Evolutionary conservation across 2,888 invertebrate genomes (phyloP).

Genomic region (Leucania comma): DNA sequence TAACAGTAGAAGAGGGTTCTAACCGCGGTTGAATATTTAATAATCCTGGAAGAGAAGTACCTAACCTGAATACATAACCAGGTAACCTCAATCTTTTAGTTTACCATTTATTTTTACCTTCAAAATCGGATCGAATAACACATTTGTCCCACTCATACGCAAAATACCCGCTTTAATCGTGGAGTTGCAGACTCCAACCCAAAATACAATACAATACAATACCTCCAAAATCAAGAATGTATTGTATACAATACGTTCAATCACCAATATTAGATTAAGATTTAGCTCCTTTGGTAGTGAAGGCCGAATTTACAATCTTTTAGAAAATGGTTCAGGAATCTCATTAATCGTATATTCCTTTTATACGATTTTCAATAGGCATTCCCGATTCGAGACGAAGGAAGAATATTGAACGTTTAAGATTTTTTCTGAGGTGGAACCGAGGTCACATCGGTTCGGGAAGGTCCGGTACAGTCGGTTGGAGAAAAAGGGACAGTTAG

Average conservation of each 20-base stretch:
- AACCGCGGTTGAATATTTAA: background rate
- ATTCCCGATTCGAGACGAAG: constrained; percentile 1
- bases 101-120: too few relatives aligned
- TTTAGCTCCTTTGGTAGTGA: background rate
- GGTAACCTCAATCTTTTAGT: background rate
- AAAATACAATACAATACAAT: too few relatives aligned
- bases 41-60: too few relatives aligned
- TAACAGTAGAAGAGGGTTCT: background rate
- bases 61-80: background rate
- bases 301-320: background rate
- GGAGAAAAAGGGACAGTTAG: constrained; percentile 1
- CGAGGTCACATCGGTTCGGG: background rate
- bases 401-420: background rate
- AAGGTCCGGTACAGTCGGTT: too few relatives aligned
- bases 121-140: too few relatives aligned
- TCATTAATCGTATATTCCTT: constrained; percentile 16
- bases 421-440: background rate
- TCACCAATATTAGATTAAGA: too few relatives aligned
- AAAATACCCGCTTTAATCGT: too few relatives aligned
- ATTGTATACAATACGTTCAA: too few relatives aligned
- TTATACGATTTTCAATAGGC: constrained; percentile 1
- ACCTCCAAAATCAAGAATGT: too few relatives aligned
- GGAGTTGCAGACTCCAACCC: too few relatives aligned
- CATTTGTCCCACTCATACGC: too few relatives aligned
- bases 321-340: constrained; percentile 4